Evolutionary conservation across 2,797 vertebrate species (phyloP).

Genomic region (Sebastes baramenuke): DNA sequence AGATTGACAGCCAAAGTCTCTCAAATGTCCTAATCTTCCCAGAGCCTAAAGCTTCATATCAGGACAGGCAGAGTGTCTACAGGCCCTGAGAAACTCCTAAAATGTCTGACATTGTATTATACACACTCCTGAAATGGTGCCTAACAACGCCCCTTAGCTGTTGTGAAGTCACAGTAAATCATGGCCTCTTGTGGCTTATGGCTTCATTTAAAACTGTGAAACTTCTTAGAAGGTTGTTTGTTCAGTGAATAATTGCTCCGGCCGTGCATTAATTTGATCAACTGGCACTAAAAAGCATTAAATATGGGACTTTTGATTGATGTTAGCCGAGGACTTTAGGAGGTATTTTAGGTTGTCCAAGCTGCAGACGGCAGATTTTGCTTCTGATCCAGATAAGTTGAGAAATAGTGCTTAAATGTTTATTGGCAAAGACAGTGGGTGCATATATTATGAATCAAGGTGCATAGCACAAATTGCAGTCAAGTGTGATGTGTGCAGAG

Average conservation of each 20-base stretch:
- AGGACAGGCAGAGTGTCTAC: conserved; percentile 13
- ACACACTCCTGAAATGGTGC: conserved; percentile 10
- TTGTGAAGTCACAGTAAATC: not conserved
- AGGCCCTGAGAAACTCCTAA: conserved; percentile 32
- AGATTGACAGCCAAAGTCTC: conserved; percentile 40
- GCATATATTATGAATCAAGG: conserved; percentile 19
- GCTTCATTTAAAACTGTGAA: conserved; percentile 10
- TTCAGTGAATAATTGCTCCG: conserved; percentile 12
- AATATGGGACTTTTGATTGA: conserved; percentile 26
- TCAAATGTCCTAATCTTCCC: conserved; percentile 52
- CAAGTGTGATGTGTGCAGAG: conserved; percentile 11
- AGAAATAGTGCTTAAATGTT: conserved; percentile 30
- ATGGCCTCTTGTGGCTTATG: not conserved
- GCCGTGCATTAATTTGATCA: conserved; percentile 35
- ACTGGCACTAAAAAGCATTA: conserved; percentile 22
- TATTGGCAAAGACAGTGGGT: conserved; percentile 28
- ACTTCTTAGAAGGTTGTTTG: conserved; percentile 26
- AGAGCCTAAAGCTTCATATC: conserved; percentile 31
- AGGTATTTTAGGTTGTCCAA: conserved; percentile 24
- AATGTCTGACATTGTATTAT: conserved; percentile 33
- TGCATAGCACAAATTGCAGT: conserved; percentile 23
- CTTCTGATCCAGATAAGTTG: conserved; percentile 34
- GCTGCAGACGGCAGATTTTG: conserved; percentile 32
- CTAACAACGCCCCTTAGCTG: not conserved
- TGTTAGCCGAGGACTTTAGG: conserved; percentile 26